phyloP scores from a whole-genome alignment of 1,140 invertebrate species.

The Zaprionus davidi region DNA sequence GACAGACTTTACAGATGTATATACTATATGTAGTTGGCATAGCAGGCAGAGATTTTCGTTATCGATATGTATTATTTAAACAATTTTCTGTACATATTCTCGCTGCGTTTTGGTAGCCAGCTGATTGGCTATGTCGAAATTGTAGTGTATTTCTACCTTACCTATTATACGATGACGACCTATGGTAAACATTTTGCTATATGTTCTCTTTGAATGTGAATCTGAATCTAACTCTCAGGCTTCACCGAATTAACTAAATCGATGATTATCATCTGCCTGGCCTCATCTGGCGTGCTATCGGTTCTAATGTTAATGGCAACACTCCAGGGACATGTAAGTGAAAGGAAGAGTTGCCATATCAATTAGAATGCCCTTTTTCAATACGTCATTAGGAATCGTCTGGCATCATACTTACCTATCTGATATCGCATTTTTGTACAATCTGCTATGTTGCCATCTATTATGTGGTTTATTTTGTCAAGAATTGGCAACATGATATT shows the following conservation, averaged over 20 bases:
- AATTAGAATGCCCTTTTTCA: no score
- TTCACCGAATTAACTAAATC: conserved; percentile 12
- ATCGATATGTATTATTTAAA: conserved; percentile 33
- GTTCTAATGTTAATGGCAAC: conserved; percentile 27
- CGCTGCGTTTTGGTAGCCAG: conserved; percentile 29
- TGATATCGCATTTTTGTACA: conserved; percentile 31
- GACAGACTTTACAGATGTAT: no score
- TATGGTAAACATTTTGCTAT: conserved; percentile 13
- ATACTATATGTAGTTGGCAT: not conserved
- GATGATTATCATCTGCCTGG: conserved; percentile 25
- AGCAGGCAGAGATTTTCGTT: not conserved
- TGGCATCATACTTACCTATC: conserved; percentile 40
- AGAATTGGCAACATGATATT: no score
- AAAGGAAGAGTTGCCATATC: no score
- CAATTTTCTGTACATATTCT: conserved; percentile 29
- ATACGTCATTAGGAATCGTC: conserved; percentile 26
- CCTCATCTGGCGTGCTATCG: conserved; percentile 10
- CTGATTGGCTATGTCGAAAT: conserved; percentile 20
- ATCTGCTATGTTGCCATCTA: conserved; percentile 7
- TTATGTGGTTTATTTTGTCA: not conserved
- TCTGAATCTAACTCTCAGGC: conserved; percentile 13
- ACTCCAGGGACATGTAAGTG: conserved; percentile 33
- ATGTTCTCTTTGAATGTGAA: not conserved
- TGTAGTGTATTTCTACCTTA: not conserved
- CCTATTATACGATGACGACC: not conserved